These are phyloP conservation scores for Tautogolabrus adspersus DNA, from an alignment of 2,113 vertebrate genomes.

Conservation along the genomic window DNA sequence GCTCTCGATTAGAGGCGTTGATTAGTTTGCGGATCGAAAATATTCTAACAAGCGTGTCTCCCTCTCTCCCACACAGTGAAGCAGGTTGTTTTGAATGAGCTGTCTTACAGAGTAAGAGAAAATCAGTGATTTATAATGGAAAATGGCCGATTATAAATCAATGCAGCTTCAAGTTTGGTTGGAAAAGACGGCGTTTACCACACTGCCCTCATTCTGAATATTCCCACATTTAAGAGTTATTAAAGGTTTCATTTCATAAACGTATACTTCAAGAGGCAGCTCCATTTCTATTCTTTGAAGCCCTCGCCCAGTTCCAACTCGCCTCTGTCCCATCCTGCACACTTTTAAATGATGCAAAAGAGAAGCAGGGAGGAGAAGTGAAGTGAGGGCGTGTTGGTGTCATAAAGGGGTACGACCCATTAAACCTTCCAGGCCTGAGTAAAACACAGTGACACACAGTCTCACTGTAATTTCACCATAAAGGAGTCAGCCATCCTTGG, in stretches of 20 bases:
- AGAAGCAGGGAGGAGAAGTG: neutral
- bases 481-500: conserved; percentile 36
- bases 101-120: too few relatives aligned
- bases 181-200: too few relatives aligned
- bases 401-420: conserved; percentile 46
- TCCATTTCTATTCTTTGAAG: neutral
- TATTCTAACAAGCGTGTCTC: too few relatives aligned
- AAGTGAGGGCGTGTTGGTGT: neutral
- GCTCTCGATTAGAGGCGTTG: too few relatives aligned
- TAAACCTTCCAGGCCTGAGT: conserved; percentile 35
- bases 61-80: too few relatives aligned
- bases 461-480: conserved; percentile 52
- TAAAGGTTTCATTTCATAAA: too few relatives aligned
- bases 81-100: too few relatives aligned
- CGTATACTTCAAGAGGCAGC: neutral
- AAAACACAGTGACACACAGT: conserved; percentile 32
- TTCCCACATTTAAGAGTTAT: too few relatives aligned
- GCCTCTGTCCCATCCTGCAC: neutral
- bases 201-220: too few relatives aligned
- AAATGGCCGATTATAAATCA: neutral
- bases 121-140: too few relatives aligned
- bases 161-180: too few relatives aligned
- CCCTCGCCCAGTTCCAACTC: neutral
- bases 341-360: neutral
- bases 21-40: too few relatives aligned